Base-by-base conservation (phyloP, 2,888 invertebrate genomes). In the Catocala sponsa region DNA sequence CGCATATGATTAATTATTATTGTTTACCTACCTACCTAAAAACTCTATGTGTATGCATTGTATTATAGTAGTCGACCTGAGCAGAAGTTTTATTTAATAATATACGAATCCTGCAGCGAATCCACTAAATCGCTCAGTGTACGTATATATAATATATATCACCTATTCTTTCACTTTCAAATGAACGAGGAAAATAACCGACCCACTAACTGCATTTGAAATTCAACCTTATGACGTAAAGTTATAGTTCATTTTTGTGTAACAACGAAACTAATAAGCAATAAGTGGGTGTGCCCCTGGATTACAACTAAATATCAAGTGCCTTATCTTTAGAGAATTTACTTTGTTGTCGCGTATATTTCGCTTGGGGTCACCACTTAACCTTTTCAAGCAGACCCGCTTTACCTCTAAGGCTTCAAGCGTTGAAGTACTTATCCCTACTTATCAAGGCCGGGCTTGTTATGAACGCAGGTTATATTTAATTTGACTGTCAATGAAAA, bases 281-380 rank as follows among this genome's bases (percentile, higher is more conserved):
- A 66, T 66, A 67, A 74, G 65, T 71, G 65, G 66, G 59, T 59
- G 52, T 60, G 13, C 33, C 62, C 65, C 65, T 61, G 67, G 76
- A 74, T 74, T 72, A 76, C 65, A 71, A 74, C 65, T 74, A 69
- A 74, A 76, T 76, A 76, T 76, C 72, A 72, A 76, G 76, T 76
- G 55, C 65, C 65, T 62, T 76, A 74, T 76, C 74, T 76, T 76
- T 64, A 54, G 68, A 71, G 68, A 71, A 74, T 75, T 73, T 76
- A 76, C 71, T 75, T 74, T 76, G 74, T 74, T 74, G 76, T 71
- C 68, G 65, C 58, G 61, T 72, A 64, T 72, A 71, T 65, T 59
- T 59, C 60, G 35, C 61, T 62, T 54, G 71, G 59, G 70, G 63
- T 60, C 56, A 46, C 66, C 59, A 64, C 72, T 76, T 61, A 63